Evolutionary conservation across 2,888 invertebrate species (phyloP).

Genomic region (Andrena praecox): DNA sequence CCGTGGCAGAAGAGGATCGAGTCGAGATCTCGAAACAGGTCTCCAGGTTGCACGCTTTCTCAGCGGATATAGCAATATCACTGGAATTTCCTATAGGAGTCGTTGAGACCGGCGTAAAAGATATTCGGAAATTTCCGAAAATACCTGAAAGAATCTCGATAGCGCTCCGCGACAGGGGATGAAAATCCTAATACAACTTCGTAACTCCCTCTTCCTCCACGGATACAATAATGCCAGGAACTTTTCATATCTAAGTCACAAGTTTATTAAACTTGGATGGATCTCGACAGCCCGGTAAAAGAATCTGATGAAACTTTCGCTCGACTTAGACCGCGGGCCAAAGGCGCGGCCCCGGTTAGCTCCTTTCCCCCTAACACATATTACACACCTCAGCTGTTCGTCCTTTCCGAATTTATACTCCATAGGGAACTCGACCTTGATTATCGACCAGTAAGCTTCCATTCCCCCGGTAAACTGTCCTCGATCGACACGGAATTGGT

Average conservation of each 20-base stretch:
- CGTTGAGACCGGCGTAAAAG: background rate
- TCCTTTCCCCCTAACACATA: no score
- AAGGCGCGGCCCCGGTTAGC: no score
- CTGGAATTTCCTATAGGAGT: conserved; percentile 15
- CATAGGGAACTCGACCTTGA: no score
- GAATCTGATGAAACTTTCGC: no score
- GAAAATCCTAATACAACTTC: background rate
- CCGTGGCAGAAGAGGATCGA: conserved; percentile 21
- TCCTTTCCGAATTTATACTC: background rate
- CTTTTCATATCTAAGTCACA: background rate
- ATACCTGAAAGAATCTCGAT: background rate
- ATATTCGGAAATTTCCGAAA: conserved; percentile 21
- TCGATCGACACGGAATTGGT: background rate
- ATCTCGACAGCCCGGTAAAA: no score
- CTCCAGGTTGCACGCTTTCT: conserved; percentile 22
- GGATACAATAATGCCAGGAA: background rate
- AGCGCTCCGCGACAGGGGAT: background rate
- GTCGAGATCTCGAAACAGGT: conserved; percentile 19
- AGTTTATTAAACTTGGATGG: no score
- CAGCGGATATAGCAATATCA: conserved; percentile 29
- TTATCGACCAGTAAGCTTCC: background rate
- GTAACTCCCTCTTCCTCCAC: background rate
- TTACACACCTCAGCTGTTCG: background rate
- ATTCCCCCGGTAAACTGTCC: background rate
- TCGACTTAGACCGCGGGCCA: no score